Base-by-base conservation (phyloP, 2,797 vertebrate genomes). In the Tapirus indicus region DNA sequence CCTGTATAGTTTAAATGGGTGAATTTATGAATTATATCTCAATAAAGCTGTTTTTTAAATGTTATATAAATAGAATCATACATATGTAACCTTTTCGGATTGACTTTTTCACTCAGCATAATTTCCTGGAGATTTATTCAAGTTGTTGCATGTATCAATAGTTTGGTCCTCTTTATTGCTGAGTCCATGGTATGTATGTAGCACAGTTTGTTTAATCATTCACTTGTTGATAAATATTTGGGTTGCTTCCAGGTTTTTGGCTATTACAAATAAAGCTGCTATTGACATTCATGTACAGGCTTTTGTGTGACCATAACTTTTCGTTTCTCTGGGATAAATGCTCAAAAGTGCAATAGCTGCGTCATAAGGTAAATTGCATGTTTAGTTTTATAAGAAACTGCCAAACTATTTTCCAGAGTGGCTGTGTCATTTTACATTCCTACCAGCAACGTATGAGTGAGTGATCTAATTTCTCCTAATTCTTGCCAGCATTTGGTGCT, bases 311-410 rank as follows among this genome's bases (percentile, higher is more conserved):
- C n/a, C 7, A n/a, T 90, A 85, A 78, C 16, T 95, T 84, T 84
- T 95, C n/a, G 71, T 79, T 91, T 95, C 41, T 85, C 80, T 85
- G 16, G n/a, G 35, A 41, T 71, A 78, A 85, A 32, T 62, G 41
- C n/a, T 10, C 41, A 38, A 44, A 32, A 78, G 66, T 79, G 6
- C 27, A 78, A 23, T 86, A 54, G 16, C 54, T 91, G 54, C 8
- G 44, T 60, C 71, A 62, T 52, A n/a, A 52, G n/a, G 35, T 66
- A 84, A 84, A 74, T 64, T 85, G 47, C 16, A n/a, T 54, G 12
- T 56, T 75, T 85, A 75, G 27, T 75, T 85, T 77, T 77, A 80
- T 84, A 92, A 92, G 58, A 75, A 64, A 85, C 44, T 84, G 27
- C 71, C 49, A 44, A 66, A 44, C 27, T 47, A 32, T 85, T 77